Evolutionary conservation across 2,797 vertebrate species (phyloP).

Genomic region (Columba guinea): DNA sequence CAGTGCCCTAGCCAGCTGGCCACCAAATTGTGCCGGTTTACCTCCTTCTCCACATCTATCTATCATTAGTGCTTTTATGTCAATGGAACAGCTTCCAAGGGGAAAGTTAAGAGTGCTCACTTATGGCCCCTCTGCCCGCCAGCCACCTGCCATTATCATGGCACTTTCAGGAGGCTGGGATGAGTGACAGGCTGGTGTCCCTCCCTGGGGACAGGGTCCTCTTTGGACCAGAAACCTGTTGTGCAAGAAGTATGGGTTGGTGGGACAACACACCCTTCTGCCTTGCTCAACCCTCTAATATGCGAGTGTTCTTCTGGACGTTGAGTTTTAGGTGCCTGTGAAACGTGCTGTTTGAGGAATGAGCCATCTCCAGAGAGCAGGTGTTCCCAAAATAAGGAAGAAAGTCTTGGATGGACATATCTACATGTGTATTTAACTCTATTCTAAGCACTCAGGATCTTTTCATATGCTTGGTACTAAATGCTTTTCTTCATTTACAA

Average conservation of each 20-base stretch:
- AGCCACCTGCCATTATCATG: no score
- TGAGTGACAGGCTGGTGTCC: not conserved
- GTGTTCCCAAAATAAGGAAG: not conserved
- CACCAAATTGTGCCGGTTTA: not conserved
- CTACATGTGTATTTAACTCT: not conserved
- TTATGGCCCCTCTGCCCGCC: not conserved
- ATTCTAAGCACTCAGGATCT: not conserved
- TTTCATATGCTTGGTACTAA: not conserved
- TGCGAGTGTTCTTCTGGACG: not conserved
- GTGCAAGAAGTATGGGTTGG: not conserved
- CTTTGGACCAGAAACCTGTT: not conserved
- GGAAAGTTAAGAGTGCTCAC: not conserved
- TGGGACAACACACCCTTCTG: not conserved
- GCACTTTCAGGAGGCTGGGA: not conserved
- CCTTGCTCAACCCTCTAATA: not conserved
- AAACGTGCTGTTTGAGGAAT: not conserved
- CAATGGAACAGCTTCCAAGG: not conserved
- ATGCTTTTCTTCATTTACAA: not conserved
- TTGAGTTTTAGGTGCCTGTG: not conserved
- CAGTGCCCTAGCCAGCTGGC: not conserved
- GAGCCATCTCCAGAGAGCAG: not conserved
- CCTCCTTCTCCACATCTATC: not conserved
- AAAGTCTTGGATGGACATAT: not conserved
- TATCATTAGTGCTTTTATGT: not conserved
- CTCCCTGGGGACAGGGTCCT: not conserved